Conservation (phyloP, 2,888 invertebrate species). For the Keiferia lycopersicella region DNA sequence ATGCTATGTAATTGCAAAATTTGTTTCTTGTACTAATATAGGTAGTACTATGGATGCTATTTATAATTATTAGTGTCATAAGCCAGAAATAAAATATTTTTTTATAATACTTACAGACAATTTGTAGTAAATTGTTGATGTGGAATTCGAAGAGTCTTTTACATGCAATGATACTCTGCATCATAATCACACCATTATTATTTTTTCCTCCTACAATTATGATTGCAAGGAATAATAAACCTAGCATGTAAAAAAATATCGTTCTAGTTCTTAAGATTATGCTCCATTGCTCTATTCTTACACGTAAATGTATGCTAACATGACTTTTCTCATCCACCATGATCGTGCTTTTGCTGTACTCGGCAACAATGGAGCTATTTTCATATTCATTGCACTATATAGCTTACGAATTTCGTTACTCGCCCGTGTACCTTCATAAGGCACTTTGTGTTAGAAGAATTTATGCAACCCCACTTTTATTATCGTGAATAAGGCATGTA, state of each 20-base stretch:
- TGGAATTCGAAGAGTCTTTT: background rate
- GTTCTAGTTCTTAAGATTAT: background rate
- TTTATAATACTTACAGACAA: too few species aligned
- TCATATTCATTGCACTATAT: conserved; percentile 18
- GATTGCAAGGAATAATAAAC: too few species aligned
- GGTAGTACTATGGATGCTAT: too few species aligned
- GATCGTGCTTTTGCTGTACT: background rate
- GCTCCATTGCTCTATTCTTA: background rate
- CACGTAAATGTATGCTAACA: background rate
- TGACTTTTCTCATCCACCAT: background rate
- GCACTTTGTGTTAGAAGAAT: conserved; percentile 1
- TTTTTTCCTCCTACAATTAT: too few species aligned
- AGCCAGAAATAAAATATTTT: too few species aligned
- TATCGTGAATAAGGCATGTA: background rate
- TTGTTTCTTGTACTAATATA: too few species aligned
- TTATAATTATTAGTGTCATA: too few species aligned
- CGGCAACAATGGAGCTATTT: conserved; percentile 7
- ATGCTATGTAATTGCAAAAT: background rate
- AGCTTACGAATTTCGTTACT: conserved; percentile 3
- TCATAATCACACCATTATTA: too few species aligned
- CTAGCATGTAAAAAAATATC: too few species aligned
- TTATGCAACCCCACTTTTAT: background rate
- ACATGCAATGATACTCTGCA: too few species aligned
- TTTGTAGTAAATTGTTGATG: background rate
- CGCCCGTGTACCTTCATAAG: background rate